These are phyloP conservation scores for Columba livia DNA, from an alignment of 2,113 vertebrate species.

Conservation along the genomic window DNA sequence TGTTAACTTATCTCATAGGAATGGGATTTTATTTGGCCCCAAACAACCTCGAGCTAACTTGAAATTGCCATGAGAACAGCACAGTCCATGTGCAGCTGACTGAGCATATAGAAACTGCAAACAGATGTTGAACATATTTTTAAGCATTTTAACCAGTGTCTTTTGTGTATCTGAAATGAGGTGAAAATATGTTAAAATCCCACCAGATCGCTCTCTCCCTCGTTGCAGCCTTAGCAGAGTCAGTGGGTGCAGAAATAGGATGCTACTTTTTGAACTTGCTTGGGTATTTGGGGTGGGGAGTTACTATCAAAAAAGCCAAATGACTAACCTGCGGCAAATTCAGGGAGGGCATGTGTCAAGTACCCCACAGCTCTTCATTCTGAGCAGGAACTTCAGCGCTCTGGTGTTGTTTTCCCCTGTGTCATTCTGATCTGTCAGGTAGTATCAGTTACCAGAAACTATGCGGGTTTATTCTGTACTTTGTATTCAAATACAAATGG, in stretches of 20 bases:
- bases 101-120: neutral
- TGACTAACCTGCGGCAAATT: neutral
- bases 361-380: neutral
- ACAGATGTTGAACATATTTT: neutral
- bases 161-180: neutral
- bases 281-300: neutral
- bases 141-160: neutral
- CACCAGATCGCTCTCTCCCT: neutral
- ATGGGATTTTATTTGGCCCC: neutral
- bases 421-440: constrained; percentile 59
- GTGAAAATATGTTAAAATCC: neutral
- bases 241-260: neutral
- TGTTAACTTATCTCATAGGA: neutral
- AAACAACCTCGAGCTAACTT: neutral
- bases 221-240: neutral
- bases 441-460: constrained; percentile 46
- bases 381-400: constrained; percentile 9
- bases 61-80: neutral
- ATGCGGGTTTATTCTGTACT: constrained; percentile 43
- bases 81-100: neutral
- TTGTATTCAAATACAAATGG: constrained; percentile 50
- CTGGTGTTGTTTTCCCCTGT: constrained; percentile 33
- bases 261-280: neutral
- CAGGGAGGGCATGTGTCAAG: neutral
- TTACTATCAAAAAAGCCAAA: neutral